These are phyloP conservation scores for Zygogramma bicolorata DNA, from an alignment of 2,888 invertebrate species.

Conservation along the genomic window DNA sequence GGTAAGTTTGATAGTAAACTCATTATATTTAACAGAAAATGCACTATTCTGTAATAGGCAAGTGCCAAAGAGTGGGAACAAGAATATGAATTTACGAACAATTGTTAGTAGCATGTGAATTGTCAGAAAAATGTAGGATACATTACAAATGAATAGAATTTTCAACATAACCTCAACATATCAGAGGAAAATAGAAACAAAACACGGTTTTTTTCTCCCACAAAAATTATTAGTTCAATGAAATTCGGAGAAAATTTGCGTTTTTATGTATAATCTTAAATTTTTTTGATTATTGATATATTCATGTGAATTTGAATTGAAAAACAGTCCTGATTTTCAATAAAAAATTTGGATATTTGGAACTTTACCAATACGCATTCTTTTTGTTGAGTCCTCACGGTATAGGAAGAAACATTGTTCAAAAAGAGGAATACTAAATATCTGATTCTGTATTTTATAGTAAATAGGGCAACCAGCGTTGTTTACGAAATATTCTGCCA, in stretches of 20 bases:
- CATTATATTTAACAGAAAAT: constrained; percentile 4
- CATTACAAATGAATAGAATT: background rate
- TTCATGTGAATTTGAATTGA: background rate
- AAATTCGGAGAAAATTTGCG: background rate
- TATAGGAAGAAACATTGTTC: background rate
- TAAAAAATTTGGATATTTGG: background rate
- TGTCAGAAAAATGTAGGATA: background rate
- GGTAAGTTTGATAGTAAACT: constrained; percentile 7
- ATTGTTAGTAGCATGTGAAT: background rate
- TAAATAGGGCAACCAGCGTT: background rate
- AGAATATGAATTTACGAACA: background rate
- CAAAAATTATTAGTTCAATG: background rate
- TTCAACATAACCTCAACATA: background rate
- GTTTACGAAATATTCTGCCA: constrained; percentile 2
- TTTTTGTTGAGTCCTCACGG: background rate
- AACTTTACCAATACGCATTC: background rate
- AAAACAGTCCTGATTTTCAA: background rate
- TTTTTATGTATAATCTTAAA: background rate
- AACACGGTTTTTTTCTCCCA: background rate
- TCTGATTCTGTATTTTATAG: background rate
- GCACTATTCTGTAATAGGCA: background rate
- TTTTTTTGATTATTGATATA: background rate
- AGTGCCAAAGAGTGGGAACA: background rate
- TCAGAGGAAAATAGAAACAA: background rate
- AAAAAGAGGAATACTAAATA: background rate